A percentile compares a stretch with the other conserved stretches of the same genome.
Conservation (phyloP, 2,113 vertebrate species). For the Alaudala cheleensis region DNA sequence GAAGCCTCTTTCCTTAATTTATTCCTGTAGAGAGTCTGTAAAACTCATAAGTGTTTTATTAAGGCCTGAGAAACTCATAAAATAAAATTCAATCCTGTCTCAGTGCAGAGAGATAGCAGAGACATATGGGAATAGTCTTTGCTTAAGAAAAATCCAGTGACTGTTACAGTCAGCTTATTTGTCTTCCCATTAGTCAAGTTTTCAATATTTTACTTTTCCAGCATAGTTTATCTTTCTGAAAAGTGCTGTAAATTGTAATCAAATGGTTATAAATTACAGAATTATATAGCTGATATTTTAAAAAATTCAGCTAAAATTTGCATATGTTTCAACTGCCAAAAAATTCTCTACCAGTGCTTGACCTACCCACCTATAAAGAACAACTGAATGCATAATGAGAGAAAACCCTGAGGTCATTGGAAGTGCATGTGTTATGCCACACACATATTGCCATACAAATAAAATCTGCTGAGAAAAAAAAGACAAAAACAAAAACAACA, state of each 20-base stretch:
- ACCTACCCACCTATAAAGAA: not conserved
- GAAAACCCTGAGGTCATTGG: not conserved
- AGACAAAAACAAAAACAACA: not conserved
- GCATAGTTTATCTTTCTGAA: not conserved
- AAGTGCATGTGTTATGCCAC: not conserved
- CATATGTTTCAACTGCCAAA: not conserved
- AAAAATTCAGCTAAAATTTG: constrained; percentile 35
- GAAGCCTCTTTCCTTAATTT: not conserved
- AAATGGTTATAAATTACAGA: constrained; percentile 24
- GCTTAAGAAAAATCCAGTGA: not conserved
- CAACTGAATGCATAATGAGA: not conserved
- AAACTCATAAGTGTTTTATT: not conserved
- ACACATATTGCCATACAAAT: not conserved
- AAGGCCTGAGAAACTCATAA: not conserved
- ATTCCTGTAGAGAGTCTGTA: not conserved
- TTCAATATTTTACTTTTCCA: constrained; percentile 49
- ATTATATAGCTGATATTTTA: constrained; percentile 1
- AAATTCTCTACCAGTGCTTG: not conserved
- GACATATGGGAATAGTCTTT: constrained; percentile 8
- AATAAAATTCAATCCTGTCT: not conserved
- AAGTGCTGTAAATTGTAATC: constrained; percentile 51
- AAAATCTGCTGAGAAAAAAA: not conserved
- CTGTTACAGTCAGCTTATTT: not conserved
- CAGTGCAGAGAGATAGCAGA: not conserved
- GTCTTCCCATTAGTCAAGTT: constrained; percentile 47